Percentiles rank a stretch among this genome's conserved stretches.
These are phyloP conservation scores for Drosophila helvetica DNA, from an alignment of 2,888 invertebrate species.

Conservation along the genomic window DNA sequence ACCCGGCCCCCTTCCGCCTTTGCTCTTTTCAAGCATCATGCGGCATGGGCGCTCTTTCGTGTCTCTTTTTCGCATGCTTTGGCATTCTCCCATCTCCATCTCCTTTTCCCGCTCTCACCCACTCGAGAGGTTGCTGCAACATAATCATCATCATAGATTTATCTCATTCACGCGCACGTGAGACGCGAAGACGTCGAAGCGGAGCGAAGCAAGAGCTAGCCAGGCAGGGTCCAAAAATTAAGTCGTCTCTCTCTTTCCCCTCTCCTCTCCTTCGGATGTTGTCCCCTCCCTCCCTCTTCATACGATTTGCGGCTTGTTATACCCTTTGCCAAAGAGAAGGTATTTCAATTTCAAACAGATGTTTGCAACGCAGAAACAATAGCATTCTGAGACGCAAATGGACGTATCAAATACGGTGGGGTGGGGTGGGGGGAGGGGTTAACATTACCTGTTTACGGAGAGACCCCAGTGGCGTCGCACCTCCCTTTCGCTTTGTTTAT, in stretches of 20 bases:
- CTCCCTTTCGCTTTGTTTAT: neutral
- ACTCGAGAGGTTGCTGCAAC: slow-evolving; percentile 39
- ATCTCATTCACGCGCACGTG: slow-evolving; percentile 77
- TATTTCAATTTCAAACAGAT: neutral
- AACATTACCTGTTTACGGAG: too few species aligned
- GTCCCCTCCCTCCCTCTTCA: neutral
- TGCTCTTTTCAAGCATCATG: slow-evolving; percentile 9
- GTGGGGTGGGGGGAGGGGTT: too few species aligned
- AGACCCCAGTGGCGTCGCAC: too few species aligned
- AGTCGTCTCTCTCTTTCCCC: slow-evolving; percentile 39
- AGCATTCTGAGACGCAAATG: neutral
- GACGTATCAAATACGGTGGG: too few species aligned
- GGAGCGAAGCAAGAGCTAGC: neutral
- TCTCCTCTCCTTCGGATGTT: neutral
- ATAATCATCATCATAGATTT: slow-evolving; percentile 74
- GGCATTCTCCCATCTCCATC: slow-evolving; percentile 34
- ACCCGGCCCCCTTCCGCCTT: neutral
- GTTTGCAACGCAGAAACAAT: neutral
- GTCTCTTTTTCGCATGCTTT: slow-evolving; percentile 71
- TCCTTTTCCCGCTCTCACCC: slow-evolving; percentile 34
- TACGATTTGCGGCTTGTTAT: slow-evolving; percentile 23
- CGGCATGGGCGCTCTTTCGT: slow-evolving; percentile 10
- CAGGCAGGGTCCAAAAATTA: slow-evolving; percentile 62
- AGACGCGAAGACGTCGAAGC: slow-evolving; percentile 24
- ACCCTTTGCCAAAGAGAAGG: neutral